phyloP scores from a whole-genome alignment of 1,140 invertebrate genomes.

The Magallana ariakensis region DNA sequence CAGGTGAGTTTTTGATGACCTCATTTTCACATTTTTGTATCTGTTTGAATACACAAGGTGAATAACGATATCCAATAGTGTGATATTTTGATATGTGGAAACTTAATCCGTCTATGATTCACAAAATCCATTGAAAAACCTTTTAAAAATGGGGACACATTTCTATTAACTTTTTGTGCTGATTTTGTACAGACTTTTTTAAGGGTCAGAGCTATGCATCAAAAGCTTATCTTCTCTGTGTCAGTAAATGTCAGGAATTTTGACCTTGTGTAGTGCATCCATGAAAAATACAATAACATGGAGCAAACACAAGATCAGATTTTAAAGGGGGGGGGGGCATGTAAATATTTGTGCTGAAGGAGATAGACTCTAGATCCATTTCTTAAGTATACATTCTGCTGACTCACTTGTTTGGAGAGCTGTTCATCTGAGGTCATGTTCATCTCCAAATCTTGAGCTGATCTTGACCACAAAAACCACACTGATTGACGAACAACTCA shows the following conservation, averaged over 20 bases:
- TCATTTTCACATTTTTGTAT: constrained; percentile 26
- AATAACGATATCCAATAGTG: not conserved
- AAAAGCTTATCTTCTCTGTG: constrained; percentile 13
- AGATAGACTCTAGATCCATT: not conserved
- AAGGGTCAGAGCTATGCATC: not conserved
- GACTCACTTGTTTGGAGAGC: not conserved
- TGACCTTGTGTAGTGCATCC: not conserved
- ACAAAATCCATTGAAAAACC: not conserved
- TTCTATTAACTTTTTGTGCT: not conserved
- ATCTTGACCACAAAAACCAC: not conserved
- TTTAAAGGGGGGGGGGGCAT: too few relatives aligned
- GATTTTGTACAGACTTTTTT: not conserved
- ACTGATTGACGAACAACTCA: not conserved
- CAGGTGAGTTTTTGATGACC: constrained; percentile 34
- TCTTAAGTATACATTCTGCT: not conserved
- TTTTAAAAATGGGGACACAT: not conserved
- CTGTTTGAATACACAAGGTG: constrained; percentile 15
- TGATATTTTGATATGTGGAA: constrained; percentile 25
- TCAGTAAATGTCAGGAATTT: constrained; percentile 5
- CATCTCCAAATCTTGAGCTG: not conserved
- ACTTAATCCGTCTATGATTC: constrained; percentile 22
- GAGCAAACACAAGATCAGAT: not conserved
- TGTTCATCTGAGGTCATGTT: constrained; percentile 6
- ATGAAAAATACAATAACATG: not conserved
- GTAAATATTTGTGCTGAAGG: not conserved